Base-by-base conservation (phyloP, 2,113 vertebrate genomes). In the Galeopterus variegatus region DNA sequence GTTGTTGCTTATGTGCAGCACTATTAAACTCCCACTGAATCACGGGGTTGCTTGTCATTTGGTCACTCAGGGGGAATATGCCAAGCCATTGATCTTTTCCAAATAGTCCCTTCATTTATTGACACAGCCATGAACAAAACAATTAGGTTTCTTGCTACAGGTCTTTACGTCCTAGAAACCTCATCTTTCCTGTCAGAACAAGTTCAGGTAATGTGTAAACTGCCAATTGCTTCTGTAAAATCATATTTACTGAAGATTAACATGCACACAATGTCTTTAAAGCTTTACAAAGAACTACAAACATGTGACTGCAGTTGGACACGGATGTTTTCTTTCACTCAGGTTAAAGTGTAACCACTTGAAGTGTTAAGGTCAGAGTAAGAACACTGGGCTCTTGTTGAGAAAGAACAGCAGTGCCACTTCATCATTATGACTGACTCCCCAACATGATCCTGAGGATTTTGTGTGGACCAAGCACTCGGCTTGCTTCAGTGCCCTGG, bases 341-440 rank as follows among this genome's bases (percentile, higher is more conserved):
- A 21, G 31, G 17, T 96, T 96, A 95, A 60, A 92, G 69, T 33
- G 54, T 28, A 94, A 96, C 28, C 9, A 88, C 97, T 93, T 93
- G 90, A 94, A 28, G 13, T 70, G 89, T 88, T 92, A 87, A 92
- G 80, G 54, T 84, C 54, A 14, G 54, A 56, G 54, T 36, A 93
- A 96, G 73, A 33, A 90, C 60, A 12, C 14, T n/a, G 60, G 1
- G 62, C 52, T 84, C 50, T 70, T 90, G 41, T 77, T 95, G 70
- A 94, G 64, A 94, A 98, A 85, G 26, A 86, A 26, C 36, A 56
- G 69, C 15, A 54, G 24, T 28, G 62, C 52, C 26, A 2, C 87
- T 92, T 95, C 48, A 54, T 50, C 21, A 8, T 86, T 89, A 58
- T 97, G 76, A 36, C 92, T 88, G 77, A 80, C 41, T 96, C 76